Conservation (phyloP, 2,797 vertebrate species). For the Tapera naevia region DNA sequence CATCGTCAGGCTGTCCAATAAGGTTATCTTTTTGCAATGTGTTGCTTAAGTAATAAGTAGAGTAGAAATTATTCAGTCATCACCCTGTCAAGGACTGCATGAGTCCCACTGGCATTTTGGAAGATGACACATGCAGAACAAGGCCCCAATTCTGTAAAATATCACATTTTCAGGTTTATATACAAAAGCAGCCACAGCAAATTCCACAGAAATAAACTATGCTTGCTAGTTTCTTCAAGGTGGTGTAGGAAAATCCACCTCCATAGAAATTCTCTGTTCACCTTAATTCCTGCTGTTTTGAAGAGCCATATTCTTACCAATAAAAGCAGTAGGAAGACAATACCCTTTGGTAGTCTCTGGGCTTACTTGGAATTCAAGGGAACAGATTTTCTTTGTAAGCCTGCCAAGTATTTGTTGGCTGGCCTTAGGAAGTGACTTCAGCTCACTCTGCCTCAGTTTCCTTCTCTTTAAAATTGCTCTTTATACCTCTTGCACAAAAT, state of each 20-base stretch:
- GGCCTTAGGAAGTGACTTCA: neutral
- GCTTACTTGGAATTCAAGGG: neutral
- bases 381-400: neutral
- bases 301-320: neutral
- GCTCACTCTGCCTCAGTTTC: neutral
- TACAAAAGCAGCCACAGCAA: neutral
- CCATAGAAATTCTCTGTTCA: neutral
- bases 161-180: neutral
- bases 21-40: constrained; percentile 15
- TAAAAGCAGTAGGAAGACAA: no score
- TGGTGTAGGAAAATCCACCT: neutral
- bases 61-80: constrained; percentile 52
- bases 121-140: neutral
- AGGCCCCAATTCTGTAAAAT: neutral
- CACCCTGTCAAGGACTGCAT: neutral
- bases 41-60: constrained; percentile 18
- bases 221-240: neutral
- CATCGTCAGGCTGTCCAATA: constrained; percentile 40
- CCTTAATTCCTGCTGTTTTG: neutral
- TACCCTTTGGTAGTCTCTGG: no score
- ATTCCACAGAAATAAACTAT: neutral
- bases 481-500: neutral
- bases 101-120: constrained; percentile 38
- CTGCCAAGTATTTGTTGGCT: neutral
- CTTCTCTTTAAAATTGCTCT: neutral